phyloP scores from a whole-genome alignment of 2,888 invertebrate genomes.

The Campopleginae sp. region DNA sequence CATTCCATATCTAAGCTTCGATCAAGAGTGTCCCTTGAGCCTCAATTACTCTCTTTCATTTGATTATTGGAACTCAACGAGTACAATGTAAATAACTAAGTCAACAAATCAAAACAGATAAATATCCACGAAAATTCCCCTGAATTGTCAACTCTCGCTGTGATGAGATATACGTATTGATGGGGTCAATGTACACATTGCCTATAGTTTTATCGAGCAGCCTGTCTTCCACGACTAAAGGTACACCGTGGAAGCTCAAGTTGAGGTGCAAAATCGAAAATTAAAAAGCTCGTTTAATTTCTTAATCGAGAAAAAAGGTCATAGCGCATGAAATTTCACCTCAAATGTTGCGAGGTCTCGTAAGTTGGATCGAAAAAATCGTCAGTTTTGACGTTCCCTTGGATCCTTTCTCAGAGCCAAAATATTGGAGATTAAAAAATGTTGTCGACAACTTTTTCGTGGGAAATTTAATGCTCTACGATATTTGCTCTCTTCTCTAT shows the following conservation, averaged over 20 bases:
- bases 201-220: background rate
- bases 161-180: background rate
- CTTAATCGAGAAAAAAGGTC: background rate
- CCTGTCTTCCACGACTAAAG: background rate
- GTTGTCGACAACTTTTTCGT: background rate
- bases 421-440: background rate
- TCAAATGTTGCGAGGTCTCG: background rate
- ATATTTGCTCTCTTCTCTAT: background rate
- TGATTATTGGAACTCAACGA: background rate
- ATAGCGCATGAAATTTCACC: background rate
- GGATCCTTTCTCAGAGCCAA: background rate
- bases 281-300: background rate
- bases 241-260: background rate
- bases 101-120: background rate
- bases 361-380: background rate
- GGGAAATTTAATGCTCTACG: background rate
- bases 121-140: background rate
- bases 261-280: background rate
- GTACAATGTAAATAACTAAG: constrained; percentile 3
- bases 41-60: background rate
- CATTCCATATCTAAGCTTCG: background rate
- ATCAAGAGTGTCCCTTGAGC: background rate
- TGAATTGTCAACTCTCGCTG: background rate
- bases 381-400: too few species aligned
- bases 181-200: background rate